Conservation (phyloP, 2,113 vertebrate genomes). For the Rhinolophus sinicus region DNA sequence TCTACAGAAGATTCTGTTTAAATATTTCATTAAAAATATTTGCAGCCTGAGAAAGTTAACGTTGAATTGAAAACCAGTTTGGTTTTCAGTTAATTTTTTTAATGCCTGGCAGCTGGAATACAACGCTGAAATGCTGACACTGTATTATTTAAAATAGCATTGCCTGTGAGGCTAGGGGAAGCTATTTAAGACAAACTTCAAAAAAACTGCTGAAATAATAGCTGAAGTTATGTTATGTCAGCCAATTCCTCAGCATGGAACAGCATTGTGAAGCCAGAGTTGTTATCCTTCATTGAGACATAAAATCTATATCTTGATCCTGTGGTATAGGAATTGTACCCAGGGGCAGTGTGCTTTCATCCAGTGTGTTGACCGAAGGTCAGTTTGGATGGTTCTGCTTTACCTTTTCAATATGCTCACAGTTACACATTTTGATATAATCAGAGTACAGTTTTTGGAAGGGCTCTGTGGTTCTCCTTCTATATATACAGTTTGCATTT, state of each 20-base stretch:
- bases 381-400: not conserved
- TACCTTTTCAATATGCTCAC: not conserved
- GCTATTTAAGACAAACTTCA: conserved; percentile 77
- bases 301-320: conserved; percentile 75
- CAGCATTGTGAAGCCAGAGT: conserved; percentile 32
- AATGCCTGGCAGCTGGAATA: conserved; percentile 74
- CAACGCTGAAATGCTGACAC: conserved; percentile 70
- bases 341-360: not conserved
- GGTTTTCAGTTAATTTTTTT: conserved; percentile 68
- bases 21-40: conserved; percentile 74
- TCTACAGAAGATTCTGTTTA: conserved; percentile 54
- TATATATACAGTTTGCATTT: not conserved
- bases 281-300: conserved; percentile 75
- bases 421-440: conserved; percentile 17
- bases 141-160: conserved; percentile 76
- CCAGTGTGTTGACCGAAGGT: conserved; percentile 41
- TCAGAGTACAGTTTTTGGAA: conserved; percentile 1
- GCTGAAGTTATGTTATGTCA: conserved; percentile 75
- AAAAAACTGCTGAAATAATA: conserved; percentile 75
- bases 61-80: conserved; percentile 68
- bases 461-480: conserved; percentile 4
- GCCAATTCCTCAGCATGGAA: conserved; percentile 62
- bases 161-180: conserved; percentile 70
- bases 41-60: conserved; percentile 50
- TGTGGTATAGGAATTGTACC: conserved; percentile 29